phyloP scores from a whole-genome alignment of 2,113 vertebrate species.

The Chrysochloris asiatica region DNA sequence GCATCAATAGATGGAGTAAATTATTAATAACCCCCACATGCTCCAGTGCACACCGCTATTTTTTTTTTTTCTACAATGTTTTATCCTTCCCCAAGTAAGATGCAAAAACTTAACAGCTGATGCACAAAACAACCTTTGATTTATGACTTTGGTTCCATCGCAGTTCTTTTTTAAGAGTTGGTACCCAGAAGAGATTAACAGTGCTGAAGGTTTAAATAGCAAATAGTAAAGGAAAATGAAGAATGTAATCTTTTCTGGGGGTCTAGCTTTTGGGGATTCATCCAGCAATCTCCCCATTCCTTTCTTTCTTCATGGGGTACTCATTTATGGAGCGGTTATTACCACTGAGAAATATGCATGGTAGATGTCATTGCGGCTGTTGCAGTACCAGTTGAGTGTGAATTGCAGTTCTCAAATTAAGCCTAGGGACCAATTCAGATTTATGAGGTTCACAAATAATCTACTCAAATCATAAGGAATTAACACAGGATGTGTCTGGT shows the following conservation, averaged over 20 bases:
- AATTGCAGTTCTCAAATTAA: conserved; percentile 53
- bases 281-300: fast-evolving
- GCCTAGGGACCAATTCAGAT: neutral
- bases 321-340: neutral
- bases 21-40: conserved; percentile 78
- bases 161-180: conserved; percentile 30
- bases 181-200: neutral
- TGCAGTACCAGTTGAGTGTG: neutral
- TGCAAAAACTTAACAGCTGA: conserved; percentile 68
- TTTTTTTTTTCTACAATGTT: conserved; percentile 44
- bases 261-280: neutral
- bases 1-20: conserved; percentile 80
- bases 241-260: neutral
- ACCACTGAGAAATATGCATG: neutral
- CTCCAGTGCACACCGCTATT: conserved; percentile 42
- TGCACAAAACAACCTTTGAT: conserved; percentile 66
- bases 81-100: conserved; percentile 47
- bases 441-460: conserved; percentile 48
- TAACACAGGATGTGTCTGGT: neutral
- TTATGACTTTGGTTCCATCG: conserved; percentile 31
- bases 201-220: neutral
- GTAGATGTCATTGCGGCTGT: neutral
- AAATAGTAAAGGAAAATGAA: too few relatives aligned
- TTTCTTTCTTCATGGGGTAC: neutral
- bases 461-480: neutral